phyloP scores from a whole-genome alignment of 2,888 invertebrate genomes.

The Copidosoma aretas region DNA sequence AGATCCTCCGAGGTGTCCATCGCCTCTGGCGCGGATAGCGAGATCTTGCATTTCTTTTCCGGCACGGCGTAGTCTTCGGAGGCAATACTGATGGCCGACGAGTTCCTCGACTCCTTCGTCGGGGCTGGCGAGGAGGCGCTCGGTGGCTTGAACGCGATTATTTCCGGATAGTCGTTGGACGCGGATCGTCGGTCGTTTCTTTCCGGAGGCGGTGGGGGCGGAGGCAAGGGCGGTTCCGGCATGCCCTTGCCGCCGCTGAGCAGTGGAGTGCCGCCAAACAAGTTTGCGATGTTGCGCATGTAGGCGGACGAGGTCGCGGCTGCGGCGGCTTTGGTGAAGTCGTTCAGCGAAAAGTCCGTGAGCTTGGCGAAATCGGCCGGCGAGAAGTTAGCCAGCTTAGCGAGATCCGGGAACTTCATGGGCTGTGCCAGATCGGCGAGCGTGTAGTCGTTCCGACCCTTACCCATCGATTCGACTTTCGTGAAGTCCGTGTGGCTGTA shows the following conservation, averaged over 20 bases:
- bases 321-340: conserved; percentile 56
- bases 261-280: conserved; percentile 47
- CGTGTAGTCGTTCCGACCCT: conserved; percentile 54
- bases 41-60: conserved; percentile 31
- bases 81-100: conserved; percentile 20
- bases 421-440: conserved; percentile 57
- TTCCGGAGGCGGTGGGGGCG: conserved; percentile 33
- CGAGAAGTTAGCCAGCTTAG: conserved; percentile 57
- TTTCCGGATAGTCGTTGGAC: conserved; percentile 44
- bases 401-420: conserved; percentile 58
- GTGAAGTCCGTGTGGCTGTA: conserved; percentile 53
- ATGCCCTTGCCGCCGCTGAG: conserved; percentile 52
- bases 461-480: conserved; percentile 50
- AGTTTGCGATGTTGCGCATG: conserved; percentile 58
- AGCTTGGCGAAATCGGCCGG: conserved; percentile 58
- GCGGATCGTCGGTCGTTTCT: conserved; percentile 47
- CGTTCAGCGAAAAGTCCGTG: conserved; percentile 57
- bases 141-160: conserved; percentile 48
- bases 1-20: conserved; percentile 53
- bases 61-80: conserved; percentile 47
- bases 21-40: conserved; percentile 32
- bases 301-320: conserved; percentile 56
- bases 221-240: conserved; percentile 44
- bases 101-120: conserved; percentile 44
- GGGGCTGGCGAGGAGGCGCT: conserved; percentile 42